Evolutionary conservation across 2,888 invertebrate species (phyloP), one percentile per base, ranked within the genome.

Genomic region (Trachelus stipa): DNA sequence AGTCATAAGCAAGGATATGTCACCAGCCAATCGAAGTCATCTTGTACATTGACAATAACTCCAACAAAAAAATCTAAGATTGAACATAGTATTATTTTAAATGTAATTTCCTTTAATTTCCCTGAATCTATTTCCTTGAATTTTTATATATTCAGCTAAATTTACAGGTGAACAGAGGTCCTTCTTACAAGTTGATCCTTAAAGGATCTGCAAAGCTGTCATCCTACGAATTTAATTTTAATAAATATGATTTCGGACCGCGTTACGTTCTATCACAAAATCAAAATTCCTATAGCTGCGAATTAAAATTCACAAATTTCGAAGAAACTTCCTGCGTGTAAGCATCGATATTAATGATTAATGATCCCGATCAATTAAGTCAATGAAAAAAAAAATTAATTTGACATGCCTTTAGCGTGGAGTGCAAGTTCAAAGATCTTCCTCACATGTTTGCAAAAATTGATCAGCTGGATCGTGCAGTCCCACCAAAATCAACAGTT

Each of bases 141-240:
- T 9, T 9, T 23, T 2, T 56, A 56, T 56, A 56, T 56, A 23
- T 9, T 56, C 9, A 9, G 2, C 56, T 56, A 23, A 56, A 56
- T 78, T 88, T 89, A 33, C 85, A 96, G 95, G 94, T 96, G 79
- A 92, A 93, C 56, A 94, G 95, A 88, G 96, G 96, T 0, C 95
- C 95, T 4, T 93, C 92, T 9, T 96, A 95, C 86, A 91, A 88
- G 68, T 92, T 96, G 78, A 90, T 92, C 74, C 88, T 96, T 68
- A 92, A 93, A 83, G 94, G 94, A 31, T 92, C 92, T 73, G 94
- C 94, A 69, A 92, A 93, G 81, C 93, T 92, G 81, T 93, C 94
- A 0, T 87, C 91, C 1, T 93, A 94, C 82, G 93, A 93, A 85
- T 95, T 96, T 88, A 95, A 95, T 6, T 95, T 94, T 86, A 91